These are phyloP conservation scores for Diarsia dahlii DNA, from an alignment of 2,888 invertebrate species.

Conservation along the genomic window DNA sequence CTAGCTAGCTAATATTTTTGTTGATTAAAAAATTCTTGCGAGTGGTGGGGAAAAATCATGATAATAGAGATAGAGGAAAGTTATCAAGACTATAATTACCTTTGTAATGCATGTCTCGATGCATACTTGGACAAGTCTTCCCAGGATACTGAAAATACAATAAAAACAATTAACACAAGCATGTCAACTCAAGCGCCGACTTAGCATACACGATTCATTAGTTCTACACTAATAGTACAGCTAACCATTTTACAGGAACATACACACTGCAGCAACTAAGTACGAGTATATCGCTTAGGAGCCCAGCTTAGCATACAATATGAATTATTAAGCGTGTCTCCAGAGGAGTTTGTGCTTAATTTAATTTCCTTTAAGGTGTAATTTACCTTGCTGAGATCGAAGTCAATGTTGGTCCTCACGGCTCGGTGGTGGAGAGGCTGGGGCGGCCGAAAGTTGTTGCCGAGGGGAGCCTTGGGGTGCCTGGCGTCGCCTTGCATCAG, in stretches of 20 bases:
- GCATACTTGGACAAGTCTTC: slow-evolving; percentile 97
- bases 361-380: slow-evolving; percentile 60
- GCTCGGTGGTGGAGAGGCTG: slow-evolving; percentile 98
- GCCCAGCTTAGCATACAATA: slow-evolving; percentile 66
- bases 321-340: slow-evolving; percentile 64
- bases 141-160: slow-evolving; percentile 92
- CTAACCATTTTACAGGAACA: slow-evolving; percentile 59
- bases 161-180: slow-evolving; percentile 54
- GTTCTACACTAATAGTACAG: slow-evolving; percentile 56
- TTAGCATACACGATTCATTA: slow-evolving; percentile 57
- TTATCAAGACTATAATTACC: slow-evolving; percentile 86
- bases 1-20: not conserved
- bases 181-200: slow-evolving; percentile 42
- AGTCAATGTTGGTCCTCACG: slow-evolving; percentile 99
- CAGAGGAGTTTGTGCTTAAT: slow-evolving; percentile 58
- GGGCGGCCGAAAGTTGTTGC: slow-evolving; percentile 98
- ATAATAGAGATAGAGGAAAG: not conserved
- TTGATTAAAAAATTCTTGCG: slow-evolving; percentile 1
- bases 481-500: slow-evolving; percentile 97
- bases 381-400: slow-evolving; percentile 94
- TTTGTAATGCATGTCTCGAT: slow-evolving; percentile 97
- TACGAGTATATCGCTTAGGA: slow-evolving; percentile 64
- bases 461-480: slow-evolving; percentile 97
- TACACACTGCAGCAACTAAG: slow-evolving; percentile 65
- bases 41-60: not conserved